Evolutionary conservation across 2,797 vertebrate species (phyloP).

Genomic region (Enteromius unitaeniatus): DNA sequence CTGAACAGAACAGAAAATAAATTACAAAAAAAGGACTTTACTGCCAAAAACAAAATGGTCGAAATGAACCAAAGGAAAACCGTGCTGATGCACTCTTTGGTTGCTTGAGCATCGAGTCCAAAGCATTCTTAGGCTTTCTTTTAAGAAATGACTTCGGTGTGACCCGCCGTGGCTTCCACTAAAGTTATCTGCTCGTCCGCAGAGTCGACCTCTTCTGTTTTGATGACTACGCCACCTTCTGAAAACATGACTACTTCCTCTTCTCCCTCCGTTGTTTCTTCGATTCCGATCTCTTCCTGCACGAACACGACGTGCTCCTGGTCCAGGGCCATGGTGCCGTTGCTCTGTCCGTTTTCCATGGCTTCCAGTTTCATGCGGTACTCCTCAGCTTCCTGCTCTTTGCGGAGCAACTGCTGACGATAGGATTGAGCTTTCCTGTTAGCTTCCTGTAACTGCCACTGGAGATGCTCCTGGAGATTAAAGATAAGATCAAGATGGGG

Average conservation of each 20-base stretch:
- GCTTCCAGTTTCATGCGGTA: conserved; percentile 85
- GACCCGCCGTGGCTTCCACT: conserved; percentile 71
- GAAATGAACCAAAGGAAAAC: conserved; percentile 13
- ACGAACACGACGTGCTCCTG: conserved; percentile 75
- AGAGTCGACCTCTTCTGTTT: conserved; percentile 72
- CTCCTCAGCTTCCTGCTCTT: conserved; percentile 88
- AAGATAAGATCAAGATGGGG: background rate
- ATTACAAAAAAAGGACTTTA: conserved; percentile 40
- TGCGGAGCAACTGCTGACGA: conserved; percentile 83
- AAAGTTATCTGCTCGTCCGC: conserved; percentile 77
- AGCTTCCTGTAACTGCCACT: conserved; percentile 63
- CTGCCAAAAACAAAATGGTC: background rate
- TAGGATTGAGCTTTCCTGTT: conserved; percentile 78
- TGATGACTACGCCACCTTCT: conserved; percentile 77
- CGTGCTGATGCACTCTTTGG: conserved; percentile 25
- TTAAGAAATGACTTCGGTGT: conserved; percentile 75
- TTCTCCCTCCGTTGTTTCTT: conserved; percentile 61
- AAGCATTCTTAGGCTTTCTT: conserved; percentile 10
- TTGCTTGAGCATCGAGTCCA: conserved; percentile 23
- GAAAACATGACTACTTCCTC: conserved; percentile 75
- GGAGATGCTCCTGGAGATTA: conserved; percentile 52
- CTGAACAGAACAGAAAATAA: conserved; percentile 32
- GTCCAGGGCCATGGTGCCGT: conserved; percentile 49
- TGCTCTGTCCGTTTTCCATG: conserved; percentile 76
- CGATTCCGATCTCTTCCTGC: conserved; percentile 67